These are phyloP conservation scores for Neosalanx taihuensis DNA, from an alignment of 2,797 vertebrate species.

Conservation along the genomic window DNA sequence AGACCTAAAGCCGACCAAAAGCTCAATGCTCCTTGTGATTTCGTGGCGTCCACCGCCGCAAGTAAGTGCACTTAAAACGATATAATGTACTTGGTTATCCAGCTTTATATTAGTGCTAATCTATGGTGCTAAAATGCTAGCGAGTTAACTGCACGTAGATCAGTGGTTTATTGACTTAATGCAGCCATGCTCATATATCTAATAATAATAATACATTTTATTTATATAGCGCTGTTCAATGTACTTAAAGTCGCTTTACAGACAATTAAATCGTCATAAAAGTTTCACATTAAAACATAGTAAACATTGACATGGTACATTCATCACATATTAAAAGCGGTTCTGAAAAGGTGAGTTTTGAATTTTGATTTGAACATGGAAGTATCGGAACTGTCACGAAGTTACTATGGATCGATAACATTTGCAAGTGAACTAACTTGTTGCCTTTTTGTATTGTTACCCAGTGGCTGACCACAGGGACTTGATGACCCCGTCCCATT, in stretches of 20 bases:
- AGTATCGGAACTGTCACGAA: too few species aligned
- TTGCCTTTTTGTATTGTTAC: constrained; percentile 10
- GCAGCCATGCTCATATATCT: too few species aligned
- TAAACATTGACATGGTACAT: too few species aligned
- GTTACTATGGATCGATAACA: background rate
- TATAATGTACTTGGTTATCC: background rate
- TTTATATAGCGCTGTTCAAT: too few species aligned
- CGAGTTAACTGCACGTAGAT: background rate
- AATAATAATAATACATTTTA: too few species aligned
- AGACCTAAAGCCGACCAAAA: constrained; percentile 45
- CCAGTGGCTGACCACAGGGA: constrained; percentile 53
- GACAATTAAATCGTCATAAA: too few species aligned
- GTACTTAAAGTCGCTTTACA: too few species aligned
- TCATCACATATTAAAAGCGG: too few species aligned
- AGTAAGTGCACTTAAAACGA: constrained; percentile 51
- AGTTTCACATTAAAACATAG: too few species aligned
- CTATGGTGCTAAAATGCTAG: background rate
- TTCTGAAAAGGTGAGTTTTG: too few species aligned
- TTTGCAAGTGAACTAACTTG: background rate
- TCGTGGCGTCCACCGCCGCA: constrained; percentile 40
- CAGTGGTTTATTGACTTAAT: too few species aligned
- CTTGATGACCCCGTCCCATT: constrained; percentile 74
- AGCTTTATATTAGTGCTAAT: background rate
- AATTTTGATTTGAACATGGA: too few species aligned
- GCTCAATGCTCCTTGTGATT: constrained; percentile 67